Percentiles rank a stretch among this genome's conserved stretches.
Conservation (phyloP, 2,888 invertebrate genomes). For the Papilio protenor region DNA sequence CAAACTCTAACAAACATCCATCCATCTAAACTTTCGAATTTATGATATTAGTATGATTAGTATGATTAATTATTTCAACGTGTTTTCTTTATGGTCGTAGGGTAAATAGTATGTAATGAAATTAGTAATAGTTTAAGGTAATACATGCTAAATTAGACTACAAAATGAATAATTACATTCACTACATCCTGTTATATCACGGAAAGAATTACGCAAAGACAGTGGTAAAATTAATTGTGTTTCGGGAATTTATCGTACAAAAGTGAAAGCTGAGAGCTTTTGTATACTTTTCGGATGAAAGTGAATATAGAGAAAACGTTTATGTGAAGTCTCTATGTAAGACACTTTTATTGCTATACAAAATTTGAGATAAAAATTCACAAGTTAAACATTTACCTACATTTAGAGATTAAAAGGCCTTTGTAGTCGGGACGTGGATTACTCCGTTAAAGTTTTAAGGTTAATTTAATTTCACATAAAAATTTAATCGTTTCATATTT, state of each 20-base stretch:
- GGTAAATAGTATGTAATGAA: no score
- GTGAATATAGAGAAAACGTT: background rate
- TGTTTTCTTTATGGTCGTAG: no score
- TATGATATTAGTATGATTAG: no score
- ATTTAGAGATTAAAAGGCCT: background rate
- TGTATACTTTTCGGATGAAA: constrained; percentile 2
- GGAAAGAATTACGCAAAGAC: background rate
- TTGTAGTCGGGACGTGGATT: background rate
- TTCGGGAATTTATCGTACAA: background rate
- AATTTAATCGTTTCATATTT: no score
- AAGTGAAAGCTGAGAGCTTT: background rate
- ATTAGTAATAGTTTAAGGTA: no score
- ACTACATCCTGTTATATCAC: background rate
- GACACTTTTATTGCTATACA: no score
- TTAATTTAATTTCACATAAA: background rate
- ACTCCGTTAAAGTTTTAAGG: background rate
- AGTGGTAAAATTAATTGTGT: background rate
- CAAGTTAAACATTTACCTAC: background rate
- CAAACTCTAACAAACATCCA: no score
- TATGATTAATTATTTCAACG: no score
- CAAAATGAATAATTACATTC: no score
- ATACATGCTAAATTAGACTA: no score
- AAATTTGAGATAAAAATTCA: background rate
- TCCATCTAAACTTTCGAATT: no score
- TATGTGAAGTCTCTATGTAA: background rate